Percentiles rank a stretch among this genome's conserved stretches.
phyloP scores from a whole-genome alignment of 2,888 invertebrate genomes.

The Dyspetes luteomarginatus region DNA sequence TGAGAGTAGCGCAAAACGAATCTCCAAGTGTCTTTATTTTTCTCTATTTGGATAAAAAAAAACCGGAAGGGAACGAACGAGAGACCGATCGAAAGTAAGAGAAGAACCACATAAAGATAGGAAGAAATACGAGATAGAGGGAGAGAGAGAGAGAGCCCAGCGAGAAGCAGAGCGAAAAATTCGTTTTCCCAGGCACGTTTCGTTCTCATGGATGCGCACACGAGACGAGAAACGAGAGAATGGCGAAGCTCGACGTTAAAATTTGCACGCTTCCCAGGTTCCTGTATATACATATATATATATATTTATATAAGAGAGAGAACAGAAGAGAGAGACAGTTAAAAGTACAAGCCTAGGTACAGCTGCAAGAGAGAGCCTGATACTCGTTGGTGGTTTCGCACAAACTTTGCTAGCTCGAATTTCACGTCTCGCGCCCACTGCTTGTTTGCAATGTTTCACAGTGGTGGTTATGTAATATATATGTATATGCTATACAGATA shows the following conservation, averaged over 20 bases:
- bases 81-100: background rate
- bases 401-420: slow-evolving; percentile 46
- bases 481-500: background rate
- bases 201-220: slow-evolving; percentile 43
- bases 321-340: background rate
- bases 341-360: slow-evolving; percentile 17
- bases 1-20: slow-evolving; percentile 8
- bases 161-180: slow-evolving; percentile 46
- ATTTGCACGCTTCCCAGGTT: slow-evolving; percentile 40
- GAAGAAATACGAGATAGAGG: background rate
- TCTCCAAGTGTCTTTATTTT: slow-evolving; percentile 35
- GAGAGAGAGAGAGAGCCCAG: background rate
- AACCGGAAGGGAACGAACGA: slow-evolving; percentile 16
- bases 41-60: slow-evolving; percentile 31
- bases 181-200: slow-evolving; percentile 56
- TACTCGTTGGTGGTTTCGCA: slow-evolving; percentile 42
- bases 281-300: background rate
- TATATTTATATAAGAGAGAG: background rate
- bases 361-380: background rate
- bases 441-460: background rate
- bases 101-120: background rate
- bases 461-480: no score
- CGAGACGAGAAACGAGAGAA: background rate
- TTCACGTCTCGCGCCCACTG: slow-evolving; percentile 20
- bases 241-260: slow-evolving; percentile 46